Base-by-base conservation (phyloP, 2,888 invertebrate genomes). In the Aporophyla lueneburgensis region DNA sequence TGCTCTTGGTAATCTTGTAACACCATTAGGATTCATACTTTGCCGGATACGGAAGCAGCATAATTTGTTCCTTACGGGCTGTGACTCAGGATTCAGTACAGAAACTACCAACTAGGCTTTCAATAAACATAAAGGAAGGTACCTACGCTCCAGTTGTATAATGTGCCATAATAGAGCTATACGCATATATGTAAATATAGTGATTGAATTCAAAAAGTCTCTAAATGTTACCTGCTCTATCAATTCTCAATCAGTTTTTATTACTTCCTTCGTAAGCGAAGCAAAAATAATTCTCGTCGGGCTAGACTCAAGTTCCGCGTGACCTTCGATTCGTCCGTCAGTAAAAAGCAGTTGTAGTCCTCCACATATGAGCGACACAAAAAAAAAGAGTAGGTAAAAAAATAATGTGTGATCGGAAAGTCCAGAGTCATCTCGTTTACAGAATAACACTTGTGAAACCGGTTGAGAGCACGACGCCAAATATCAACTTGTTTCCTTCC, bases 401-500 rank as follows among this genome's bases (percentile, higher is more conserved):
- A 88, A 90, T 88, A 89, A 91, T 90, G 90, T 92, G 91, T 91
- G 92, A 92, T 95, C 95, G 96, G 96, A 95, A 96, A 96, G 96
- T 94, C 96, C 96, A 94, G 93, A 94, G 93, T 89, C 93, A 93
- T 95, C 95, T 94, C 91, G 95, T 94, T 95, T 94, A 95, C 93
- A 94, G 96, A 96, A 96, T 96, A 96, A 94, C 96, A 96, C 96
- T 96, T 95, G 96, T 91, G 90, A 90, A 95, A 96, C 96, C 96
- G 96, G 96, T 96, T 92, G 85, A 80, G 84, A 89, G 78, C 89
- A 87, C 91, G 91, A 92, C 92, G 92, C 93, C 94, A 95, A 96
- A 96, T 95, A 95, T 93, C 95, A 95, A 95, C 95, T 86, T 92
- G 96, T 96, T 96, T 96, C 96, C 96, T 96, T 96, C 96, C 96